Evolutionary conservation across 1,140 invertebrate species (phyloP).

Genomic region (Zophobas atratus): DNA sequence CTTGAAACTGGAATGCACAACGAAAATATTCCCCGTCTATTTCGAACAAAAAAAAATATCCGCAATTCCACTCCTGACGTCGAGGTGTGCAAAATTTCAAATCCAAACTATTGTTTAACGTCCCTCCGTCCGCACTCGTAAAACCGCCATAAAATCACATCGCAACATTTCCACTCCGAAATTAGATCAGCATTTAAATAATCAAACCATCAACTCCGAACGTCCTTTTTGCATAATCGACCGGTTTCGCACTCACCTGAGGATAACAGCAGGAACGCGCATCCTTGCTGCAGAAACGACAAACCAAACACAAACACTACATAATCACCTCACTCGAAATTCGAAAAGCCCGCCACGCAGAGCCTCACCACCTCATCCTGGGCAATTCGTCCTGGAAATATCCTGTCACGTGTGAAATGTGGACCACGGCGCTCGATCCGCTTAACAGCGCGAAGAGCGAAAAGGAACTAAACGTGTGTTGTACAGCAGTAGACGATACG

Average conservation of each 20-base stretch:
- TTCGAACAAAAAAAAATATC: too few relatives aligned
- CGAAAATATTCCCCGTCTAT: neutral
- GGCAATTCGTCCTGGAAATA: neutral
- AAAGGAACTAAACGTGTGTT: constrained; percentile 56
- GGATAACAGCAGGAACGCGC: constrained; percentile 16
- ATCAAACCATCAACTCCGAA: neutral
- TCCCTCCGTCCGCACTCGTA: too few relatives aligned
- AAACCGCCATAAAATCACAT: too few relatives aligned
- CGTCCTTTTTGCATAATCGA: neutral
- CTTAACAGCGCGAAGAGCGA: constrained; percentile 58
- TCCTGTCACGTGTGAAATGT: constrained; percentile 36
- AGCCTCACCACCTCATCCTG: neutral
- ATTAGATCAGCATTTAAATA: neutral
- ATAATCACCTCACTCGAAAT: neutral
- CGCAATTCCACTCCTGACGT: too few relatives aligned
- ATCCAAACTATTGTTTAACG: too few relatives aligned
- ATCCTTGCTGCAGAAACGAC: constrained; percentile 8
- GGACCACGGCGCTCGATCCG: constrained; percentile 14
- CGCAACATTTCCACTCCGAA: too few relatives aligned
- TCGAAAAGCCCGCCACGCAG: constrained; percentile 20
- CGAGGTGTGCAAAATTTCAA: too few relatives aligned
- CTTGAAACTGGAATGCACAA: neutral
- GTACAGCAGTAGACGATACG: constrained; percentile 27
- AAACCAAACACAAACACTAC: constrained; percentile 9
- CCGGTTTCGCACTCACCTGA: constrained; percentile 22